Base-by-base conservation (phyloP, 2,888 invertebrate genomes). In the Acholoe squamosa region DNA sequence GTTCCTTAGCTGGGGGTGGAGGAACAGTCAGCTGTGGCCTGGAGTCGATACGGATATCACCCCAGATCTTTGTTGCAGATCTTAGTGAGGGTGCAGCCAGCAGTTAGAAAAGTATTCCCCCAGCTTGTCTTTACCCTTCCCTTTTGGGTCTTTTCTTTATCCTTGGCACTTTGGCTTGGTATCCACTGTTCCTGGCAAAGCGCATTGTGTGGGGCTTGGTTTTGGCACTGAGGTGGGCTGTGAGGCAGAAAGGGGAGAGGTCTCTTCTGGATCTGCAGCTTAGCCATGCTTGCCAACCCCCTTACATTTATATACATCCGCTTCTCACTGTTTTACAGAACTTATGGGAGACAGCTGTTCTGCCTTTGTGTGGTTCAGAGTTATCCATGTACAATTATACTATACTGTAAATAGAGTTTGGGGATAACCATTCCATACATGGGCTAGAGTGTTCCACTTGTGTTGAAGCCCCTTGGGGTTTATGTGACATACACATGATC, bases 41-140 rank as follows among this genome's bases (percentile, higher is more conserved):
- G 61, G 22, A 61, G 61, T 61, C 61, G n/a, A 61, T 61, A 61
- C 61, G n/a, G 61, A 61, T 61, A 61, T 61, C 61, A 61, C 61
- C 61, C 61, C 61, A n/a, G 61, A 61, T 61, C 61, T 61, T 61
- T 61, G 61, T 61, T 12, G 61, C n/a, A n/a, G 61, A 61, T 61
- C 61, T 61, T 61, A 61, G n/a, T 19, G n/a, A 61, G n/a, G 61
- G n/a, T n/a, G n/a, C 61, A n/a, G 61, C 61, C 61, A 61, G 61
- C 61, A 61, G 61, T 61, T 61, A 12, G 61, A 61, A n/a, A 61
- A 61, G 61, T 61, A 61, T 61, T 61, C 61, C 61, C 61, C 61
- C 3, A 61, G 61, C 61, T 61, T 61, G 19, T 61, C 22, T 61
- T n/a, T 61, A 12, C 61, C 19, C n/a, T 61, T n/a, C 61, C 19